phyloP scores from a whole-genome alignment of 2,113 vertebrate genomes.

The Protomyctophum bolini region DNA sequence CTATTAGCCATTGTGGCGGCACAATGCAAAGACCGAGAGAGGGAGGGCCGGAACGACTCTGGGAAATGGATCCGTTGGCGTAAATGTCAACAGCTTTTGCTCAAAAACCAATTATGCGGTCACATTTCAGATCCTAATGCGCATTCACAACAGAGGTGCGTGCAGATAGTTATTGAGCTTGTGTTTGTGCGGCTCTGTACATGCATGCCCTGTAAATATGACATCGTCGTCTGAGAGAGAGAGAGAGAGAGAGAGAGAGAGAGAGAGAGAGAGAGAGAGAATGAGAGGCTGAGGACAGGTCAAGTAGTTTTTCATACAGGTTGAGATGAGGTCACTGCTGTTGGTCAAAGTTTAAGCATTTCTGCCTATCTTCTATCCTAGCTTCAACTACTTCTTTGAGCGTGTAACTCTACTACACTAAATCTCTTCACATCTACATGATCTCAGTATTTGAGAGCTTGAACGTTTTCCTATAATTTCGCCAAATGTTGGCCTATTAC shows the following conservation, averaged over 20 bases:
- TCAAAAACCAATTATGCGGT: slow-evolving; percentile 20
- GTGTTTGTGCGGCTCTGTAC: slow-evolving; percentile 3
- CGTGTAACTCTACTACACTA: too few species aligned
- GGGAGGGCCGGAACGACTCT: slow-evolving; percentile 10
- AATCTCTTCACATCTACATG: too few species aligned
- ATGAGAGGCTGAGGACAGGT: slow-evolving; percentile 22
- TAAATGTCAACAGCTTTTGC: slow-evolving; percentile 59
- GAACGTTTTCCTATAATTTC: too few species aligned
- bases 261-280: slow-evolving; percentile 17
- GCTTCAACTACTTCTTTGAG: too few species aligned
- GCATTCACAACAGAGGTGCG: slow-evolving; percentile 37
- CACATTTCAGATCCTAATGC: slow-evolving; percentile 37
- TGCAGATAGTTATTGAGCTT: slow-evolving; percentile 34
- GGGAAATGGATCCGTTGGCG: slow-evolving; percentile 35
- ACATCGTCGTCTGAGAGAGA: neutral
- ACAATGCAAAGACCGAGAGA: slow-evolving; percentile 35
- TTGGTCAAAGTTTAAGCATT: slow-evolving; percentile 31
- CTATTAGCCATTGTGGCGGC: slow-evolving; percentile 18
- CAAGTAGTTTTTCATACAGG: slow-evolving; percentile 20
- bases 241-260: slow-evolving; percentile 17
- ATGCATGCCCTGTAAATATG: slow-evolving; percentile 40
- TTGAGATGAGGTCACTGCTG: slow-evolving; percentile 28
- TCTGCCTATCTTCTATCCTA: too few species aligned
- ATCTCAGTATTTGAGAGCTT: too few species aligned
- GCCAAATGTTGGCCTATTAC: too few species aligned